Base-by-base conservation (phyloP, 2,113 vertebrate species). In the Phalacrocorax pelagicus region DNA sequence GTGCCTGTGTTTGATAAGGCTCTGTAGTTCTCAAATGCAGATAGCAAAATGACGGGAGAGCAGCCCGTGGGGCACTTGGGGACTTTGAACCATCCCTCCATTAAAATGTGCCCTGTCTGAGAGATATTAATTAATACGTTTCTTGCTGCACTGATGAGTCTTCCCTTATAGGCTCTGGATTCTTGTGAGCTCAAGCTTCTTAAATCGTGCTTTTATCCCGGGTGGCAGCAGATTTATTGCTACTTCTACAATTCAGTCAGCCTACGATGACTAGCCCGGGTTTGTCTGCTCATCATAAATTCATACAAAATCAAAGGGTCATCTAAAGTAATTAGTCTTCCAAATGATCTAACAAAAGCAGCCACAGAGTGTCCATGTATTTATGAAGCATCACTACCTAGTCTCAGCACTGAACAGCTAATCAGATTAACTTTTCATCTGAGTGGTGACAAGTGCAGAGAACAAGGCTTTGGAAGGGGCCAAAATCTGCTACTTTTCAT, bases 121-220 rank as follows among this genome's bases (percentile, higher is more conserved):
- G 17, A 63, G n/a, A 61, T 92, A 61, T 71, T 74, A 73, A 40
- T 78, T 79, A 73, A 40, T 74, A 15, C 44, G 24, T 40, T 91
- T 81, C 81, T 62, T 55, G 59, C 73, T 81, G 52, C 61, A 67
- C 15, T 66, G 38, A 57, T 81, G 74, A 74, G 52, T 21, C 70
- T 85, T 88, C 42, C n/a, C 81, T 94, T 83, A 62, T n/a, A 93
- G 44, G 18, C 57, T 90, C 55, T 88, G 52, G 70, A 79, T 74
- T 90, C 74, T 88, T 95, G 47, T 71, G 74, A 90, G 65, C 57
- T 88, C 65, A 46, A 19, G 46, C 75, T 81, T 90, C 73, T 47
- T 79, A 79, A 93, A 79, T 79, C 61, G 38, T 90, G 82, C 54
- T 88, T 94, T 90, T 85, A 71, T 74, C 92, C 70, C 74, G 90